phyloP scores from a whole-genome alignment of 2,888 invertebrate species.

The Nephrotoma guestfalica region DNA sequence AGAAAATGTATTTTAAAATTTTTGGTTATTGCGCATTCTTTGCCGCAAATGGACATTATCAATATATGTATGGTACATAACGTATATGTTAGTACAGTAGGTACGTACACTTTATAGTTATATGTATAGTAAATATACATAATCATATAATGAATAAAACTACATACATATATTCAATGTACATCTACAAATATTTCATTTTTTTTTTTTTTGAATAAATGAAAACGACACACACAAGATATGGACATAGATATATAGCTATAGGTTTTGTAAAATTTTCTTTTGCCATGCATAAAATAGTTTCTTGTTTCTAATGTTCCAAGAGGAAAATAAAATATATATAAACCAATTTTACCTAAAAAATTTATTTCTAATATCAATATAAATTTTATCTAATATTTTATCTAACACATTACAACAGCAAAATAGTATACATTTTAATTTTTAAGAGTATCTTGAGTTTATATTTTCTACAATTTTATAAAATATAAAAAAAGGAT shows the following conservation, averaged over 20 bases:
- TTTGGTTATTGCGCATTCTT: neutral
- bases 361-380: slow-evolving; percentile 1
- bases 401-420: neutral
- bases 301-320: neutral
- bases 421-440: neutral
- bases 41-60: neutral
- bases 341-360: neutral
- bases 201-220: neutral
- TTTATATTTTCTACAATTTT: neutral
- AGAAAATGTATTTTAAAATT: neutral
- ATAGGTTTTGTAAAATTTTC: neutral
- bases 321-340: neutral
- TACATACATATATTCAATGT: neutral
- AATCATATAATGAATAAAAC: neutral
- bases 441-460: neutral
- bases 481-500: slow-evolving; percentile 1
- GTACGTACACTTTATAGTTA: neutral
- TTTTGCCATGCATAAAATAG: neutral
- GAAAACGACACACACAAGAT: neutral
- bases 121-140: neutral
- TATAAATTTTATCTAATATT: neutral
- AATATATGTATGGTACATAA: neutral
- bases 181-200: neutral
- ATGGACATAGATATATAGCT: neutral
- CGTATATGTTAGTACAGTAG: neutral